Evolutionary conservation across 2,888 invertebrate genomes (phyloP).

Genomic region (Epirrita christyi): DNA sequence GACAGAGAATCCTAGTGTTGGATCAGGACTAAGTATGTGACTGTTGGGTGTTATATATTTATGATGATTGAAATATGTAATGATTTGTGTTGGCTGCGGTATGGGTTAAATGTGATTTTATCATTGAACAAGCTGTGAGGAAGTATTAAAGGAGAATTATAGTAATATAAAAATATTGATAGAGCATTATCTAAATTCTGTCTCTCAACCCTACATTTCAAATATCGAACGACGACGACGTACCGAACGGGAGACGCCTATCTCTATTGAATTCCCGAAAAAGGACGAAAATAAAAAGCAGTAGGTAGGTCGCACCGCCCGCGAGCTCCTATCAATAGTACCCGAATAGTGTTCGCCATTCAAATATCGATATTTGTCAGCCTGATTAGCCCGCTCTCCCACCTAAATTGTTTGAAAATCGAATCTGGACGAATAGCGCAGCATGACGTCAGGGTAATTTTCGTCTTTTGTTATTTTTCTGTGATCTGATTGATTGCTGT

Average conservation of each 20-base stretch:
- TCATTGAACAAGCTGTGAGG: too few relatives aligned
- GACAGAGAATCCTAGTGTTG: too few relatives aligned
- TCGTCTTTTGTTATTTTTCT: slow-evolving; percentile 51
- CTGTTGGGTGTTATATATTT: too few relatives aligned
- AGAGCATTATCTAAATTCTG: slow-evolving; percentile 5
- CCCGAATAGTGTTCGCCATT: slow-evolving; percentile 62
- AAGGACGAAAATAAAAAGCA: slow-evolving; percentile 74
- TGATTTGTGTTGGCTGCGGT: too few relatives aligned
- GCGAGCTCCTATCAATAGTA: slow-evolving; percentile 66
- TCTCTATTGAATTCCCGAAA: slow-evolving; percentile 82
- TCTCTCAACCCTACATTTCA: slow-evolving; percentile 66
- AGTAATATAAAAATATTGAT: background rate
- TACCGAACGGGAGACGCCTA: slow-evolving; percentile 75
- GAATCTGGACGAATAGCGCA: slow-evolving; percentile 67
- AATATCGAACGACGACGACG: slow-evolving; percentile 72
- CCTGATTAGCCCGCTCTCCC: slow-evolving; percentile 77
- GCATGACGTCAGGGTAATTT: slow-evolving; percentile 68
- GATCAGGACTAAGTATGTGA: too few relatives aligned
- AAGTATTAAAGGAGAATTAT: too few relatives aligned
- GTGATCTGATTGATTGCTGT: slow-evolving; percentile 22
- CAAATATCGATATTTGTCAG: slow-evolving; percentile 80
- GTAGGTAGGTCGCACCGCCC: slow-evolving; percentile 44
- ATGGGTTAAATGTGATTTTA: too few relatives aligned
- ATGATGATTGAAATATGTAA: too few relatives aligned
- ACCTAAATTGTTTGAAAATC: slow-evolving; percentile 56